Evolutionary conservation across 2,797 vertebrate species (phyloP), one percentile per base, ranked within the genome.

Genomic region (Tolypeutes matacus): DNA sequence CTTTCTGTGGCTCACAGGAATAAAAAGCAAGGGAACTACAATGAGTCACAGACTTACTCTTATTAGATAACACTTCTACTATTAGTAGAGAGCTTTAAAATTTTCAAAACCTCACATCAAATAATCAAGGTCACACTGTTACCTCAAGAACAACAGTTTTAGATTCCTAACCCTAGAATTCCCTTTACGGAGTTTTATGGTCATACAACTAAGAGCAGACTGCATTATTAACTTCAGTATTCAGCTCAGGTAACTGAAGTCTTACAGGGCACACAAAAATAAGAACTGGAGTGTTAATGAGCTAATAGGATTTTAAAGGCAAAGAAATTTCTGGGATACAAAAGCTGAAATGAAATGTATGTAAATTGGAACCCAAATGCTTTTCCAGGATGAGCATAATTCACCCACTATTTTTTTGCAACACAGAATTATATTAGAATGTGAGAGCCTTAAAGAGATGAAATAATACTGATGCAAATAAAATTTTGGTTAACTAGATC

Each of bases 381-480:
- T 87, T 95, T 84, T 65, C 58, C 51, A 73, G 17, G 14, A 51
- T 87, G 21, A 84, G 23, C 23, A 81, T 31, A 93, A 94, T 88
- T 94, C 73, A 76, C 7, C 72, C 7, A 72, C 65, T 70, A 53
- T 36, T 69, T 82, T 42, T 73, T 93, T 73, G 27, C 23, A 91
- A 80, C 25, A 70, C 8, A 87, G 89, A 94, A 93, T 89, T 86
- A 93, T 82, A 77, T 80, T 64, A 53, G 91, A 94, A 95, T 67
- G 31, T 91, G n/a, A 88, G 60, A 69, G 27, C 14, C 51, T 62
- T 92, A 85, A 86, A 84, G 65, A 96, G 15, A 93, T 85, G 9
- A 93, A 97, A 94, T 93, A 92, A 96, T 76, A 18, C 12, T 70
- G 31, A 84, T 46, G 8, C 27, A 94, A 94, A 62, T 91, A 89